Base-by-base conservation (phyloP, 2,113 vertebrate genomes). In the Emydura subglobosa region DNA sequence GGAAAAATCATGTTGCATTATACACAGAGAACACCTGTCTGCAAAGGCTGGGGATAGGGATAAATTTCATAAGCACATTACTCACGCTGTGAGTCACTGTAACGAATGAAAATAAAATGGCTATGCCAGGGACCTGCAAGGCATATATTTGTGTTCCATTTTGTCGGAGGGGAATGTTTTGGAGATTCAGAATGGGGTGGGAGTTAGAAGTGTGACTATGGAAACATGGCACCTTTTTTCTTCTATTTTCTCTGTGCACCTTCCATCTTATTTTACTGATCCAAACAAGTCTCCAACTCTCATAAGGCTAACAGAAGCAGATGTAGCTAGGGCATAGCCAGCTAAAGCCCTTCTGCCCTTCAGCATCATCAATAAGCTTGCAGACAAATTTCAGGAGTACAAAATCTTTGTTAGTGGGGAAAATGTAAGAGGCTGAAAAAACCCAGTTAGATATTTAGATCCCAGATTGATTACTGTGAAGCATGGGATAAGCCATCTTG, bases 211-310 rank as follows among this genome's bases (percentile, higher is more conserved):
- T 5, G 44, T 14, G 5, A 4, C 4, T 1, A 0, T 24, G 42
- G 17, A 29, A 11, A 25, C 27, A 50, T 1, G 3, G 16, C 0
- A 16, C 19, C 14, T 7, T 1, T 5, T 12, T 12, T 0, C 1
- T 5, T 1, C 79, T 83, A 24, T 42, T 25, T 54, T 7, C 53
- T 34, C 34, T 17, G 10, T 25, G 16, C 22, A 53, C 1, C 5
- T 10, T 44, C 19, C 87, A 44, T 12, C 39, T 29, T 5, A 31
- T 13, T 1, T 1, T 39, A 53, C 34, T 11, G 80, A 2, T 16
- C 61, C 57, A 0, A 24, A 65, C 51, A 87, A 42, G 82, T 51
- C 59, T 86, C 53, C 65, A 3, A 0, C 42, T 83, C 80, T 55
- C 2, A 0, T 74, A 93, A 16, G 54, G 51, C 51, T 54, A 34